Conservation (phyloP, 2,797 vertebrate species). For the Argentina silus region DNA sequence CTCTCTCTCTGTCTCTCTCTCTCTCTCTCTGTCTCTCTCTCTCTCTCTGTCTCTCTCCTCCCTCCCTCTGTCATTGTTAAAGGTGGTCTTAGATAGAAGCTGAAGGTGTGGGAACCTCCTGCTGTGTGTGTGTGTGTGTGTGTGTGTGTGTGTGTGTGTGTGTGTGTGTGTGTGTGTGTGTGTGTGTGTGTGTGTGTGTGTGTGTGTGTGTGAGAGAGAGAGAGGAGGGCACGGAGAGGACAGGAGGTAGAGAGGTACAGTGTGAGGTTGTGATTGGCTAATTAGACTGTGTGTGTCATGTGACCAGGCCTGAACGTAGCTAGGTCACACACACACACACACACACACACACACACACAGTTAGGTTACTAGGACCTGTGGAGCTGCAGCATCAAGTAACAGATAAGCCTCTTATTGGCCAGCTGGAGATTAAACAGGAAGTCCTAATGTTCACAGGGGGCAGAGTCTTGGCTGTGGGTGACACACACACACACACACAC, state of each 20-base stretch:
- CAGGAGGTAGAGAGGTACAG: neutral
- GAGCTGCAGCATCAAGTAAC: constrained; percentile 62
- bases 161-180: neutral
- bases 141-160: constrained; percentile 3
- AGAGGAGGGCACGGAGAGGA: neutral
- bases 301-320: neutral
- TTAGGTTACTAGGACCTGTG: neutral
- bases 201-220: neutral
- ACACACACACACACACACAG: neutral
- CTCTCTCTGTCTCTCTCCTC: no score
- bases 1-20: no score
- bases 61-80: no score
- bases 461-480: constrained; percentile 18
- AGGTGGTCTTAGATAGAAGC: no score
- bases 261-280: constrained; percentile 51
- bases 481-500: no score
- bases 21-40: no score
- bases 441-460: constrained; percentile 63
- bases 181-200: neutral
- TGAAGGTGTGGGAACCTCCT: no score
- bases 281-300: neutral
- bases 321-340: no score
- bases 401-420: constrained; percentile 76
- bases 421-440: constrained; percentile 78
- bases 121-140: neutral